phyloP scores from a whole-genome alignment of 92 coral and sea anemone genomes.

The Actinostola sp. region DNA sequence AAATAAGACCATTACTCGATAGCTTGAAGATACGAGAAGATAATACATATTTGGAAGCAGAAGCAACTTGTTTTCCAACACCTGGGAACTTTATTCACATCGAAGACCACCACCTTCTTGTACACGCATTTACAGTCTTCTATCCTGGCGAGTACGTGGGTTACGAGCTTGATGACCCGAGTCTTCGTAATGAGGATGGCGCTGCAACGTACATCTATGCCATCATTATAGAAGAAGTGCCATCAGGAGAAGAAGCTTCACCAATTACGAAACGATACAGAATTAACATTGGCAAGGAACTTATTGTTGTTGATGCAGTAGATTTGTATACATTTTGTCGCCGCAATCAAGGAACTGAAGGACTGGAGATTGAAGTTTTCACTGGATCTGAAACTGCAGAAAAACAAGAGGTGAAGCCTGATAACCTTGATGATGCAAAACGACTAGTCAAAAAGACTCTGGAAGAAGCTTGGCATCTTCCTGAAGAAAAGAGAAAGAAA shows the following conservation, averaged over 20 bases:
- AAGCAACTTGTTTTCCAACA: slow-evolving; percentile 32
- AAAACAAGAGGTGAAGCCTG: slow-evolving; percentile 18
- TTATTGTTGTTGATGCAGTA: slow-evolving; percentile 48
- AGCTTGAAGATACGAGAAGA: slow-evolving; percentile 38
- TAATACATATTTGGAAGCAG: slow-evolving; percentile 14
- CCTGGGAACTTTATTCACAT: slow-evolving; percentile 70
- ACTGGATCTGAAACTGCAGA: neutral
- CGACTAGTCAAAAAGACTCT: slow-evolving; percentile 23
- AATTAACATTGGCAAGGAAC: slow-evolving; percentile 63
- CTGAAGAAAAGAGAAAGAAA: slow-evolving; percentile 40
- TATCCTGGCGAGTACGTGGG: slow-evolving; percentile 77
- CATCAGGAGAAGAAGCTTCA: neutral
- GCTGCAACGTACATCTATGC: slow-evolving; percentile 77
- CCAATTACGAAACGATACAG: slow-evolving; percentile 35
- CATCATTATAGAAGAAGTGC: slow-evolving; percentile 59
- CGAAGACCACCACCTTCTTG: slow-evolving; percentile 63
- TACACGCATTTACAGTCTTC: slow-evolving; percentile 48
- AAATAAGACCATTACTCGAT: slow-evolving; percentile 41
- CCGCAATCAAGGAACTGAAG: slow-evolving; percentile 25
- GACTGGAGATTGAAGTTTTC: slow-evolving; percentile 12
- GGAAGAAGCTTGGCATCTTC: slow-evolving; percentile 60
- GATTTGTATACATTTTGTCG: slow-evolving; percentile 70
- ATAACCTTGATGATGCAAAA: slow-evolving; percentile 16
- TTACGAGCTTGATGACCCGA: slow-evolving; percentile 79
- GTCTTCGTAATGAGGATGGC: slow-evolving; percentile 56